Evolutionary conservation across 1,140 invertebrate species (phyloP).

Genomic region (Octopus sinensis): DNA sequence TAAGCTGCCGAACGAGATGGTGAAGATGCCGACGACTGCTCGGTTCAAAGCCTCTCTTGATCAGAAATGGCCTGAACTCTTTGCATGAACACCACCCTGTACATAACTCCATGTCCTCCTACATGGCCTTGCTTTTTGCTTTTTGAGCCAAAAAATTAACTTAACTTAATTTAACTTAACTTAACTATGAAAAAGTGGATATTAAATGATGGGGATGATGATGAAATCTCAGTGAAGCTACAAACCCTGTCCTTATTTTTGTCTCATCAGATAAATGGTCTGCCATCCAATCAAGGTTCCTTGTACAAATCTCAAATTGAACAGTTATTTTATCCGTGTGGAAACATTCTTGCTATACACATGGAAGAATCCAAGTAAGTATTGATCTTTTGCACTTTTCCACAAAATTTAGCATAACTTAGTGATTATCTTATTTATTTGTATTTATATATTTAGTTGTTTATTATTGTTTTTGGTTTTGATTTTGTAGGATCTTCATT

Average conservation of each 20-base stretch:
- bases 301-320: constrained; percentile 65
- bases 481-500: constrained; percentile 60
- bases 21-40: no score
- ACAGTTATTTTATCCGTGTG: constrained; percentile 49
- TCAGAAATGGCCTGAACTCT: no score
- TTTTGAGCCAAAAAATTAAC: no score
- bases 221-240: not conserved
- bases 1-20: no score
- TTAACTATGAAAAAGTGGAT: no score
- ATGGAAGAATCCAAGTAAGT: constrained; percentile 57
- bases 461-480: not conserved
- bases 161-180: no score
- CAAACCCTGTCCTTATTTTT: not conserved
- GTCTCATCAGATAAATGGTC: constrained; percentile 57
- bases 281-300: constrained; percentile 68
- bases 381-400: not conserved
- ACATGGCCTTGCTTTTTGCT: no score
- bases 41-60: no score
- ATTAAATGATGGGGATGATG: no score
- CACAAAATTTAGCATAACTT: no score
- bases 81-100: no score
- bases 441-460: not conserved
- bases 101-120: no score
- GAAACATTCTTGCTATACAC: constrained; percentile 44
- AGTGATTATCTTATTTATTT: not conserved